phyloP scores from a whole-genome alignment of 2,113 vertebrate species.

The Heptranchias perlo region DNA sequence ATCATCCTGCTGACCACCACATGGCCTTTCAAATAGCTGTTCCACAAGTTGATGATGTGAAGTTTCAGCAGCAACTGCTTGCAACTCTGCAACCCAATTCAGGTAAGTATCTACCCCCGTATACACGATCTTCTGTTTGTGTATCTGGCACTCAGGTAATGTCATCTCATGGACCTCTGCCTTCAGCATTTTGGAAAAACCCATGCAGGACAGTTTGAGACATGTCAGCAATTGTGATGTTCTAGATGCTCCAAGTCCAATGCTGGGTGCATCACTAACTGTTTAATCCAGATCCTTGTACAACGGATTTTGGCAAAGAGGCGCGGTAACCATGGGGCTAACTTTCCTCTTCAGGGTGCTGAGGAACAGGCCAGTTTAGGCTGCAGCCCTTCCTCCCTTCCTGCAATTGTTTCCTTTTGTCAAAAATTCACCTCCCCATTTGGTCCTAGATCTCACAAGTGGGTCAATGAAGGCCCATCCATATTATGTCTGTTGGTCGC shows the following conservation, averaged over 20 bases:
- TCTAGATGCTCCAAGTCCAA: neutral
- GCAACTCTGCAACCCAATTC: too few species aligned
- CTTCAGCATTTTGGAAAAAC: neutral
- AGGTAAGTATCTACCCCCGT: too few species aligned
- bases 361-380: neutral
- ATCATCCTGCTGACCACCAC: neutral
- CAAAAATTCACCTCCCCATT: neutral
- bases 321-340: neutral
- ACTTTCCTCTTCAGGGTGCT: neutral
- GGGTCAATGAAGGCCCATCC: neutral
- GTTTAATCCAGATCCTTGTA: neutral
- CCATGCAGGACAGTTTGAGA: neutral
- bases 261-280: neutral
- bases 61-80: too few species aligned
- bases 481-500: neutral
- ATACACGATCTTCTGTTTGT: neutral
- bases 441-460: neutral
- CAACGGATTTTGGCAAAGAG: neutral
- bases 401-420: neutral
- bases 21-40: neutral
- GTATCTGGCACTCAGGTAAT: neutral
- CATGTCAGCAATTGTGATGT: neutral
- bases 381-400: neutral
- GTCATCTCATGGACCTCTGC: neutral
- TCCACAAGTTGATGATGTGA: neutral